phyloP scores from a whole-genome alignment of 2,888 invertebrate genomes.

The Cerastis rubricosa region DNA sequence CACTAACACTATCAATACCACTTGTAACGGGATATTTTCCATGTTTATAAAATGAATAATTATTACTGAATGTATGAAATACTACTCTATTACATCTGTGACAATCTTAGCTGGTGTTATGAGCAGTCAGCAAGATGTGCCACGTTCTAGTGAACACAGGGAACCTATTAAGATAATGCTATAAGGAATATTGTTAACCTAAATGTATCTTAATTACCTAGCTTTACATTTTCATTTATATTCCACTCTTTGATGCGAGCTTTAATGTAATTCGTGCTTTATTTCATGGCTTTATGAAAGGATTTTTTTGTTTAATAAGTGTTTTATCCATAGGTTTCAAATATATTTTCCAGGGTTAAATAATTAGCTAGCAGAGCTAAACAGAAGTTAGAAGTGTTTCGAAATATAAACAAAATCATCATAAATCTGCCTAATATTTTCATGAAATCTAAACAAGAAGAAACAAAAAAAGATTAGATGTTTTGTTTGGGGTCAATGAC shows the following conservation, averaged over 20 bases:
- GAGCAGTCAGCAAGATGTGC: slow-evolving; percentile 61
- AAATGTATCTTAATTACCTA: slow-evolving; percentile 31
- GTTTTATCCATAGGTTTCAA: not conserved
- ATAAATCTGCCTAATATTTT: no score
- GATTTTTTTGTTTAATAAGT: not conserved
- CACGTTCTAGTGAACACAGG: slow-evolving; percentile 55
- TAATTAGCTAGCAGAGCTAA: not conserved
- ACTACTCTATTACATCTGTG: slow-evolving; percentile 30
- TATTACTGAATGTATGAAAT: slow-evolving; percentile 1
- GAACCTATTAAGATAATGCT: slow-evolving; percentile 34
- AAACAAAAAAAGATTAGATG: not conserved
- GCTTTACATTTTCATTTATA: slow-evolving; percentile 3
- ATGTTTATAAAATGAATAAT: no score
- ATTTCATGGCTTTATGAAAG: not conserved
- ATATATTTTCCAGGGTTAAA: not conserved
- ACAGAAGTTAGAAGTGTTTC: not conserved
- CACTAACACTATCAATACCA: no score
- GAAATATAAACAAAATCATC: not conserved
- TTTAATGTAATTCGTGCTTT: not conserved
- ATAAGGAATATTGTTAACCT: slow-evolving; percentile 24
- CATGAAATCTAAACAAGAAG: not conserved
- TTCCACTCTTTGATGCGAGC: not conserved
- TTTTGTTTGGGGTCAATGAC: not conserved
- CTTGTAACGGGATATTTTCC: no score
- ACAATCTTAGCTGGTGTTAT: slow-evolving; percentile 43